Conservation (phyloP, 2,113 vertebrate species). For the Tinamus guttatus region DNA sequence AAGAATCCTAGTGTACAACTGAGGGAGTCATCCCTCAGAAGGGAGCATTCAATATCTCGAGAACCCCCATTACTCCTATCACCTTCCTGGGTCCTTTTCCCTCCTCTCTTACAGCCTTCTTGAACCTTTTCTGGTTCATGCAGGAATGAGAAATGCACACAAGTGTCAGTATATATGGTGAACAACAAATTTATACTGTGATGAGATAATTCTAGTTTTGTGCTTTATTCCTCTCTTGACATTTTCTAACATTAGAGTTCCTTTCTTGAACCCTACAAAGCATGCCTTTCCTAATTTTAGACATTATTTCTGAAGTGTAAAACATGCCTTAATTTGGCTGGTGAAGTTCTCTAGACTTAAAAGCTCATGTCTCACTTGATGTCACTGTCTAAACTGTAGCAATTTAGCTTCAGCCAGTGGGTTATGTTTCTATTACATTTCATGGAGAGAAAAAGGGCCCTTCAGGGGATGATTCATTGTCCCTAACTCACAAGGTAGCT, state of each 20-base stretch:
- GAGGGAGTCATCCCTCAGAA: not conserved
- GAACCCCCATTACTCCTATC: not conserved
- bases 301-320: not conserved
- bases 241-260: not conserved
- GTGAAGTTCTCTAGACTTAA: not conserved
- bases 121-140: not conserved
- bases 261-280: not conserved
- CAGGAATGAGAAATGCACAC: not conserved
- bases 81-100: not conserved
- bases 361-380: not conserved
- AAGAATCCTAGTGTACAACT: not conserved
- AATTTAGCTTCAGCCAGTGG: not conserved
- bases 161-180: not conserved
- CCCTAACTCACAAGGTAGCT: not conserved
- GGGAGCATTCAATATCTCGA: not conserved
- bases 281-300: no score
- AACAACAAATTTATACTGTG: not conserved
- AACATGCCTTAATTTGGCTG: not conserved
- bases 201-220: not conserved
- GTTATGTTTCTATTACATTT: not conserved
- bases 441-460: not conserved
- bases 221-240: not conserved
- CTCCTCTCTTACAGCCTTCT: not conserved
- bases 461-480: not conserved
- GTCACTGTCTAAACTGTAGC: not conserved